A percentile compares a stretch with the other conserved stretches of the same genome.
phyloP scores from a whole-genome alignment of 1,140 invertebrate genomes.

The Cyclina sinensis region DNA sequence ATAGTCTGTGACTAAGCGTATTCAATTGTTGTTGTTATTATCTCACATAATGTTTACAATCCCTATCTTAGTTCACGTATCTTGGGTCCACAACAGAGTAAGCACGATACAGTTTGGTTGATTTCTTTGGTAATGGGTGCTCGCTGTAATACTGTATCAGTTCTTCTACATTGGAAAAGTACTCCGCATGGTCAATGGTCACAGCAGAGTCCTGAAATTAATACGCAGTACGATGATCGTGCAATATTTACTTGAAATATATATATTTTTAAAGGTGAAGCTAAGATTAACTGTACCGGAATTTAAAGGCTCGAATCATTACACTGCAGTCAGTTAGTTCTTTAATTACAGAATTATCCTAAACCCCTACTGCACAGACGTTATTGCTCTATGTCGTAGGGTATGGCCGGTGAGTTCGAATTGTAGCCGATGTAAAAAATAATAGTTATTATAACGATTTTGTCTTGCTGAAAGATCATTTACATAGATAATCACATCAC shows the following conservation, averaged over 20 bases:
- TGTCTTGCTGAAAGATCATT: too few species aligned
- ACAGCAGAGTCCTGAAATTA: slow-evolving; percentile 29
- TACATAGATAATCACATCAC: too few species aligned
- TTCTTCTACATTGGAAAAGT: slow-evolving; percentile 18
- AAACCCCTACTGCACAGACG: background rate
- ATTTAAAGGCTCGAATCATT: background rate
- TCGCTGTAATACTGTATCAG: slow-evolving; percentile 40
- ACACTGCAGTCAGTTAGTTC: background rate
- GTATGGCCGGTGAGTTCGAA: too few species aligned
- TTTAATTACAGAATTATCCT: background rate
- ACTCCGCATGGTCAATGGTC: background rate
- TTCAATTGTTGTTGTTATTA: too few species aligned
- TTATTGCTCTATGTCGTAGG: too few species aligned
- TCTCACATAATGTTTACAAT: too few species aligned
- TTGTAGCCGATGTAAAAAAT: too few species aligned
- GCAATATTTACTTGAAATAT: background rate
- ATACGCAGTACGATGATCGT: background rate
- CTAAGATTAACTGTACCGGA: background rate
- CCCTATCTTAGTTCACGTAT: slow-evolving; percentile 43
- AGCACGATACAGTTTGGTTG: slow-evolving; percentile 25
- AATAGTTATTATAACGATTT: too few species aligned
- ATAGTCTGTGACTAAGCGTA: too few species aligned
- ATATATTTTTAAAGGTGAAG: background rate
- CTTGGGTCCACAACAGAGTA: slow-evolving; percentile 18
- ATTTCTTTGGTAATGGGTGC: slow-evolving; percentile 33